Evolutionary conservation across 2,113 vertebrate species (phyloP).

Genomic region (Spheniscus mendiculus): DNA sequence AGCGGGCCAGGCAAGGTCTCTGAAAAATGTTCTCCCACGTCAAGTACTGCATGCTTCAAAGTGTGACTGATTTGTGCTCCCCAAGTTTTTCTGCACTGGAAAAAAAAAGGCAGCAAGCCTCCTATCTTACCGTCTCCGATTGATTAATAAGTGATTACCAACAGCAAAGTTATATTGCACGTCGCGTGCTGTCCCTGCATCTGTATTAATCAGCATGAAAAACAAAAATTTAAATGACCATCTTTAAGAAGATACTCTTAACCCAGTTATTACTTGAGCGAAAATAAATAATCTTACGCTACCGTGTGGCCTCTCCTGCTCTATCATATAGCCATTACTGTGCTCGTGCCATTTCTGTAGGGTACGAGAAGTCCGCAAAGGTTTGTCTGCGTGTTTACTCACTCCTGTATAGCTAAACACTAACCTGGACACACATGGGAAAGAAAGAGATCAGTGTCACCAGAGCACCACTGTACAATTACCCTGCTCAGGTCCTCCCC

Average conservation of each 20-base stretch:
- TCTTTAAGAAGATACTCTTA: not conserved
- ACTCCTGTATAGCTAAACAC: not conserved
- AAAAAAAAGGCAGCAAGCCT: not conserved
- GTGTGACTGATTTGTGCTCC: not conserved
- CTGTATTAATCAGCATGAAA: conserved; percentile 31
- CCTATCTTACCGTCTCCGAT: not conserved
- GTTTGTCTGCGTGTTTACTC: not conserved
- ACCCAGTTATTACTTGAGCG: not conserved
- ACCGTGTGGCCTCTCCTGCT: not conserved
- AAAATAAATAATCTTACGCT: not conserved
- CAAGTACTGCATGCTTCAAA: not conserved
- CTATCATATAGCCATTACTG: not conserved
- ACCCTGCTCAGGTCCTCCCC: not conserved
- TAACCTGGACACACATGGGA: not conserved
- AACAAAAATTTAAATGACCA: not conserved
- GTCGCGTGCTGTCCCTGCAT: not conserved
- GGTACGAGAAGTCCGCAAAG: not conserved
- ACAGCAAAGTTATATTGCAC: not conserved
- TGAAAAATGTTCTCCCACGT: not conserved
- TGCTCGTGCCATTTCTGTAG: not conserved
- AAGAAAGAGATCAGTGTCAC: not conserved
- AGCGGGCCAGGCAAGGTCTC: not conserved
- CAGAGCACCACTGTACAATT: not conserved
- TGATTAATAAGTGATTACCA: not conserved
- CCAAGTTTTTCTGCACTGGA: not conserved